Conservation (phyloP, 2,797 vertebrate species). For the Cuculus canorus region DNA sequence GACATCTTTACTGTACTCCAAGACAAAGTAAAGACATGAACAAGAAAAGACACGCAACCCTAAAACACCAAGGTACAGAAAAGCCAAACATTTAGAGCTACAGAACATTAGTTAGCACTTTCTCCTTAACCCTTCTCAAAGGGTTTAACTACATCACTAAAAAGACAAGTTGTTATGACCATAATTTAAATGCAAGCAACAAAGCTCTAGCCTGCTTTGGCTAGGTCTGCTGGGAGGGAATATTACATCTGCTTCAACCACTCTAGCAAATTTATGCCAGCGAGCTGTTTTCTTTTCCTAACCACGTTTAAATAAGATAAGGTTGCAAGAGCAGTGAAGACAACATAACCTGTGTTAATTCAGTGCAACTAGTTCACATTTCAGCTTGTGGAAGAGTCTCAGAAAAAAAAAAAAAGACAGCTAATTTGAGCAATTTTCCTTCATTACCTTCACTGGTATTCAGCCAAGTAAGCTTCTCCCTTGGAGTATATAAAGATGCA, state of each 20-base stretch:
- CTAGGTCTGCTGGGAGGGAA: neutral
- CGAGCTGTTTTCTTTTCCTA: neutral
- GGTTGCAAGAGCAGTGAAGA: neutral
- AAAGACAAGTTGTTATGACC: neutral
- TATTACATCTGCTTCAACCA: neutral
- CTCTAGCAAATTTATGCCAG: neutral
- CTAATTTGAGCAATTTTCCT: neutral
- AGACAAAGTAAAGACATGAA: slow-evolving; percentile 53
- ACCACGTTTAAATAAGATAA: neutral
- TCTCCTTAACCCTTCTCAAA: slow-evolving; percentile 17
- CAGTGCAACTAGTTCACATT: neutral
- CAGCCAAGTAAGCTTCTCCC: neutral
- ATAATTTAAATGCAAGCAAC: slow-evolving; percentile 25
- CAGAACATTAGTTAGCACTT: neutral
- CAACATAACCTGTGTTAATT: neutral
- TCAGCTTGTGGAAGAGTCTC: neutral
- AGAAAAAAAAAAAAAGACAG: neutral
- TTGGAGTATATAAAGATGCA: neutral
- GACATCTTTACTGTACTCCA: slow-evolving; percentile 19
- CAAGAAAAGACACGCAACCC: neutral
- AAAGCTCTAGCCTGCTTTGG: neutral
- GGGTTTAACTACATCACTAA: neutral
- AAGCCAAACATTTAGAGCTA: neutral
- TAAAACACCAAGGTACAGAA: neutral
- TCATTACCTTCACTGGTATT: neutral